Evolutionary conservation across 2,797 vertebrate genomes (phyloP), one percentile per base, ranked within the genome.

Genomic region (Vipera ursinii): DNA sequence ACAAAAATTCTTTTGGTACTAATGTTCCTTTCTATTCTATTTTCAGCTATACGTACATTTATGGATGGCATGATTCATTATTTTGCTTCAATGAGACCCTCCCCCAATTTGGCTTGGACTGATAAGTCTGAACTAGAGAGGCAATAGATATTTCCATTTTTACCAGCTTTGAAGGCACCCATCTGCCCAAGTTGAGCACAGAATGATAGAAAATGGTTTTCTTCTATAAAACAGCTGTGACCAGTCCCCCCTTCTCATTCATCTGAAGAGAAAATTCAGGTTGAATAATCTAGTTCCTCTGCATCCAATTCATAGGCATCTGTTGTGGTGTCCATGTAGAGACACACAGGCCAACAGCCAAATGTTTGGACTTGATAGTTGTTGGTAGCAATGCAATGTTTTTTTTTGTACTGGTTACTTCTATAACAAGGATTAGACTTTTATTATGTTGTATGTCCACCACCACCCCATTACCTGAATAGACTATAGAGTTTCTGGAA

Each of bases 191-290:
- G 22, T 17, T 82, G 89, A 91, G 86, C 24, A 82, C 57, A 88
- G 65, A 93, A 91, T 88, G 86, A 91, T n/a, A 85, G 89, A 88
- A 88, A 90, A 91, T 93, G 56, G 53, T 26, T 93, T 93, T 93
- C 86, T 48, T 88, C 20, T 55, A 13, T 69, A 88, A 48, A 91
- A 86, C 86, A 93, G 89, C 86, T 93, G 92, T 61, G 92, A 88
- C 65, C 65, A 44, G 44, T 59, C 63, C 44, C 85, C 44, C 63
- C 28, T 87, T 87, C 53, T 63, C 44, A 82, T 88, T 53, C 32
- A 44, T 32, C n/a, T 63, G 53, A 61, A 51, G 86, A 88, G 65
- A 51, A 55, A 88, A 57, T 73, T 92, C 61, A 73, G 85, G 61
- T 57, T 59, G 32, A 90, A 56, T 88, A 28, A 82, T 90, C 63